Base-by-base conservation (phyloP, 2,113 vertebrate species). In the Heloderma charlesbogerti region DNA sequence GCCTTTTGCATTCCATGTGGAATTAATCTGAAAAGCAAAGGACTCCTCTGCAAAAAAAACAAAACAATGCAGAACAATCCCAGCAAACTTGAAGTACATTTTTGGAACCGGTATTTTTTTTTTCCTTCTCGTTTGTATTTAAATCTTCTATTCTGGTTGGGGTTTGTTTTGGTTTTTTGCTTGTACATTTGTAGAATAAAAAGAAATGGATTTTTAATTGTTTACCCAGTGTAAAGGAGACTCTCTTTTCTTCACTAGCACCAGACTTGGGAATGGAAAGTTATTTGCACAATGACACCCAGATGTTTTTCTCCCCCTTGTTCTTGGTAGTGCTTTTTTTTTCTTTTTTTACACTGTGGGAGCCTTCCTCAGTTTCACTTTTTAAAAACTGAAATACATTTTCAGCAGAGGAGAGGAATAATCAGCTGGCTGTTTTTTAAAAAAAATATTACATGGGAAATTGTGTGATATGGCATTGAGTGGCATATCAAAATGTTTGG, bases 101-200 rank as follows among this genome's bases (percentile, higher is more conserved):
- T 94, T 87, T 84, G 48, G 92, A 93, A 90, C 91, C 88, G n/a
- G 71, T 25, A 5, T 75, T 43, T 78, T 18, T 0, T 37, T 48
- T 57, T 16, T 9, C 54, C 40, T 60, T 67, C 27, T 20, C 13
- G n/a, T 83, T 71, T 75, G 51, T 85, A 85, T 90, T 79, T 86
- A 80, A 88, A 51, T 25, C 45, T 51, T 69, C 31, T 6, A 29
- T 94, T 72, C 72, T 89, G 34, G 0, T 90, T 69, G 80, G 4
- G 90, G 95, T 94, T 85, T 84, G 93, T 94, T 31, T 88, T 90
- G 75, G 91, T 94, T 86, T 87, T 95, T 82, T 31, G 77, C 89
- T 95, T 98, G 96, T 97, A 98, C 93, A 98, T 98, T 97, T 98
- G 95, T 98, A 97, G 97, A 97, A 97, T 97, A 97, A 96, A 84